Conservation (phyloP, 2,888 invertebrate species). For the Mythimna impura region DNA sequence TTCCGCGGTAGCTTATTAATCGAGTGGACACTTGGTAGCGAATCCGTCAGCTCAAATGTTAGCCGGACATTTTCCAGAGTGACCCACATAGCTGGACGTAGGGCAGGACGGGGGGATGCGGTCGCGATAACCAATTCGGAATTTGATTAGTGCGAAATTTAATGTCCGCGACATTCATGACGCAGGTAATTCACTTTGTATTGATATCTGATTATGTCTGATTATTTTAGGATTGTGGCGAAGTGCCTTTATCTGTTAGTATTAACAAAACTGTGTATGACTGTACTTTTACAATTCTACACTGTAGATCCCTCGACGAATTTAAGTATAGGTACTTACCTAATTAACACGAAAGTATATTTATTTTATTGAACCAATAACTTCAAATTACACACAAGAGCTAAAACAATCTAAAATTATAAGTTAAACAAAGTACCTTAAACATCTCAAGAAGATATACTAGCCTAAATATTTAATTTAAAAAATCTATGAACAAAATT, state of each 20-base stretch:
- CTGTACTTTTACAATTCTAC: conserved; percentile 8
- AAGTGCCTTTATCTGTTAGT: conserved; percentile 4
- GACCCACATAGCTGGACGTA: conserved; percentile 57
- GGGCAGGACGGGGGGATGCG: conserved; percentile 32
- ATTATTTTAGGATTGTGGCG: conserved; percentile 12
- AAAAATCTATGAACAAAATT: conserved; percentile 22
- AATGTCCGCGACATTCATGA: conserved; percentile 52
- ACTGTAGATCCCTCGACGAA: not conserved
- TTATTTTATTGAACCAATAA: too few relatives aligned
- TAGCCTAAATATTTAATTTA: too few relatives aligned
- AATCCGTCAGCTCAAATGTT: conserved; percentile 81
- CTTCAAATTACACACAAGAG: too few relatives aligned
- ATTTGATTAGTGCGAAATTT: conserved; percentile 68
- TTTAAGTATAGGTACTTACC: not conserved
- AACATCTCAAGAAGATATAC: not conserved
- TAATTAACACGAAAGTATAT: not conserved
- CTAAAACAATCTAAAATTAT: too few relatives aligned
- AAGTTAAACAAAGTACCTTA: not conserved
- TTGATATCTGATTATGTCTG: conserved; percentile 29
- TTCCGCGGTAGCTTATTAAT: conserved; percentile 87
- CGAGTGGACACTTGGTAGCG: conserved; percentile 84
- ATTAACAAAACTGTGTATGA: conserved; percentile 13
- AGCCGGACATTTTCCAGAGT: conserved; percentile 60
- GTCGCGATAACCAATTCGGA: conserved; percentile 61
- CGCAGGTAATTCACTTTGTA: conserved; percentile 51